Evolutionary conservation across 2,888 invertebrate genomes (phyloP).

Genomic region (Cerastis leucographa): DNA sequence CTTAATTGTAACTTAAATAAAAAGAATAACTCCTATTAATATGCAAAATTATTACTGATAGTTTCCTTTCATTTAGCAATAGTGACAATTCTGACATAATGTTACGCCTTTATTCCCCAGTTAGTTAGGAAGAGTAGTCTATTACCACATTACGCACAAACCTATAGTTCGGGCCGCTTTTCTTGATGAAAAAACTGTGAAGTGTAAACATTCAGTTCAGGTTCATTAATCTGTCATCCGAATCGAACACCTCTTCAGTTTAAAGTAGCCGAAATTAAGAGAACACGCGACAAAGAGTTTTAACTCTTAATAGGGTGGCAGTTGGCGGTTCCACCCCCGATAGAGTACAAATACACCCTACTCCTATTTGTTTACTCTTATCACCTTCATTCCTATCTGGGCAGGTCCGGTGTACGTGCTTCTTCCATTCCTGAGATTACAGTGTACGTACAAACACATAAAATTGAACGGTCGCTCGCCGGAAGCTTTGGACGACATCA

Average conservation of each 20-base stretch:
- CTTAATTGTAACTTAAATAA: too few species aligned
- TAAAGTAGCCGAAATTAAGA: neutral
- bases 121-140: too few species aligned
- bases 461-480: constrained; percentile 22
- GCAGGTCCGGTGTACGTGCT: constrained; percentile 40
- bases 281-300: neutral
- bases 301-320: constrained; percentile 9
- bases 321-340: constrained; percentile 17
- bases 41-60: too few species aligned
- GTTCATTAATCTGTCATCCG: constrained; percentile 1
- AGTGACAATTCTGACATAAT: too few species aligned
- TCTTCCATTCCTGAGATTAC: constrained; percentile 43
- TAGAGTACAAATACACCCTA: constrained; percentile 9
- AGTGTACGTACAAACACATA: constrained; percentile 39
- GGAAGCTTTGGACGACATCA: constrained; percentile 30
- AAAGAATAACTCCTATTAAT: too few species aligned
- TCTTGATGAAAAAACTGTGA: too few species aligned
- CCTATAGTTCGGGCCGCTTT: too few species aligned
- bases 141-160: too few species aligned
- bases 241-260: neutral
- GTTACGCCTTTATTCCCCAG: too few species aligned
- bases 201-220: neutral
- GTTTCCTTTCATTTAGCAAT: too few species aligned
- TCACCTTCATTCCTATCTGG: neutral
- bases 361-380: constrained; percentile 38